Evolutionary conservation across 2,797 vertebrate species (phyloP), one percentile per base, ranked within the genome.

Genomic region (Sebastes aleutianus): DNA sequence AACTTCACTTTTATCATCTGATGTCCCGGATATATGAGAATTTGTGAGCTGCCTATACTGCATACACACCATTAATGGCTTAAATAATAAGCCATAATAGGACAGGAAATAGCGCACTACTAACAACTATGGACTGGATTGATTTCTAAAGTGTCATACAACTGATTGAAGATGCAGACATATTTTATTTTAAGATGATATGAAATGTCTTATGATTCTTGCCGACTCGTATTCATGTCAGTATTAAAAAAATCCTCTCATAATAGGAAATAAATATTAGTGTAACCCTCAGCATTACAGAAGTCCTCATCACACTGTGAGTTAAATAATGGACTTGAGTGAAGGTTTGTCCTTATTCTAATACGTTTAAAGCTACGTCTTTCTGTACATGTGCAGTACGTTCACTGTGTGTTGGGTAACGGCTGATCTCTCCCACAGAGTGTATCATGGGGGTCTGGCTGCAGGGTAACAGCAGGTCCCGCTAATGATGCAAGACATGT

Each of bases 401-500:
- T 22, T 26, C 4, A 36, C 22, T 56, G 69, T 34, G 58, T 34
- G 64, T 3, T 9, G 22, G 61, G 76, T 85, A 85, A 88, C 8
- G 16, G 7, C 63, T 79, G 74, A 84, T 83, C 85, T 82, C 75
- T 89, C 88, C 90, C 84, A 73, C 75, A 74, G 86, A 78, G 81
- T 85, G 80, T 85, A 85, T 92, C 82, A 86, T 84, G 78, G 66
- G 66, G 82, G 64, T 85, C 83, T 31, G 74, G 62, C 80, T 78
- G 80, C 87, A 88, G 86, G 82, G 84, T 67, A 91, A 91, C 89
- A 92, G 91, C 92, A 92, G 94, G 91, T 66, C 85, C 69, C 62
- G 88, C 85, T 95, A 94, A 96, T 96, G 94, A 96, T 95, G 94
- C 93, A 95, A 95, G 91, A 94, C 47, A 73, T 95, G 94, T 95